These are phyloP conservation scores for Melipona beecheii DNA, from an alignment of 2,888 invertebrate species.

Conservation along the genomic window DNA sequence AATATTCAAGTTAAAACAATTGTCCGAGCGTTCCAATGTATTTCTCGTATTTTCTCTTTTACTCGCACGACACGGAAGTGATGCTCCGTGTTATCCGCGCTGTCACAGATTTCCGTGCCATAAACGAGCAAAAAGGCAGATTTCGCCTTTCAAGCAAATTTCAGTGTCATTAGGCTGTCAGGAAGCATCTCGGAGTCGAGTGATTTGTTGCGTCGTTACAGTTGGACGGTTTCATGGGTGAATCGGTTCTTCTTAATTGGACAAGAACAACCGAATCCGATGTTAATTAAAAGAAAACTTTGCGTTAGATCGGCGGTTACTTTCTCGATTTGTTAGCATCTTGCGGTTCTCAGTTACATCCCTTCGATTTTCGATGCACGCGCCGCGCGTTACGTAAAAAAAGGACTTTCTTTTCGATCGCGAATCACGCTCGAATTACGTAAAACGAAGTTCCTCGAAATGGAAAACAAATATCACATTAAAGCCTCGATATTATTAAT, in stretches of 20 bases:
- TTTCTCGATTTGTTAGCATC: conserved; percentile 17
- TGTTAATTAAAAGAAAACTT: conserved; percentile 24
- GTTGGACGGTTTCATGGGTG: background rate
- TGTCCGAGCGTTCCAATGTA: background rate
- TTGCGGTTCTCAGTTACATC: background rate
- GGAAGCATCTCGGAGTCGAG: conserved; percentile 13
- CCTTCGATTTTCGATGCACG: conserved; percentile 23
- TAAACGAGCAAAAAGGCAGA: conserved; percentile 53
- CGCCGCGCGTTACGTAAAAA: conserved; percentile 35
- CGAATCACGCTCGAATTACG: conserved; percentile 22
- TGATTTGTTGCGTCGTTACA: conserved; percentile 21
- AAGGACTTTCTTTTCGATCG: conserved; percentile 37
- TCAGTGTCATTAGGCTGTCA: conserved; percentile 21
- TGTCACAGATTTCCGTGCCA: conserved; percentile 68
- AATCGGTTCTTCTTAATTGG: conserved; percentile 18
- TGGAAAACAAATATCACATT: background rate
- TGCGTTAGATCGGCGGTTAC: conserved; percentile 6
- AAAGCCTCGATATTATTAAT: background rate
- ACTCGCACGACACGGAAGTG: conserved; percentile 40
- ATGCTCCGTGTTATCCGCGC: conserved; percentile 54
- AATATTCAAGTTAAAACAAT: background rate
- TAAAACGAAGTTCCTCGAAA: conserved; percentile 10
- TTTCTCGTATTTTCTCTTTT: background rate
- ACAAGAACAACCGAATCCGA: conserved; percentile 19
- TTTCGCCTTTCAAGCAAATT: conserved; percentile 12